A percentile compares a stretch with the other conserved stretches of the same genome.
phyloP scores from a whole-genome alignment of 2,888 invertebrate genomes.

The Allophyes oxyacanthae region DNA sequence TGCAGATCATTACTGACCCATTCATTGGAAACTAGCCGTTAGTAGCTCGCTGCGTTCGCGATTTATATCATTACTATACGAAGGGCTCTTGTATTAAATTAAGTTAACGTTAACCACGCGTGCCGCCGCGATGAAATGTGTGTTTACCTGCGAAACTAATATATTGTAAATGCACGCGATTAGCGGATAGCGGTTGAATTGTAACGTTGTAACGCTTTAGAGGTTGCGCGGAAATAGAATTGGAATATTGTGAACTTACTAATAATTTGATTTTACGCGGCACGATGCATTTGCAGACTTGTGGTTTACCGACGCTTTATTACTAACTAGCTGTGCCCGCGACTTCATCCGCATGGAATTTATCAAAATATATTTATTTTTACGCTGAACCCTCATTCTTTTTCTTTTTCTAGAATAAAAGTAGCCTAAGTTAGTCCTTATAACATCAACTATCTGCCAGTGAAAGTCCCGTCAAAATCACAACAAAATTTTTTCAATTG shows the following conservation, averaged over 20 bases:
- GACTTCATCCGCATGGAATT: too few species aligned
- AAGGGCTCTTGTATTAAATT: conserved; percentile 71
- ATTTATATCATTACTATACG: conserved; percentile 74
- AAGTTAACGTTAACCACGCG: conserved; percentile 75
- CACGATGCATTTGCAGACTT: conserved; percentile 61
- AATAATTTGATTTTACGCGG: conserved; percentile 62
- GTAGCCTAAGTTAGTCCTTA: too few species aligned
- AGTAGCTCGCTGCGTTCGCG: conserved; percentile 68
- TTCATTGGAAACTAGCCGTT: conserved; percentile 84
- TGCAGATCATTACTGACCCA: conserved; percentile 87
- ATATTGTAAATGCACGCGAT: conserved; percentile 58
- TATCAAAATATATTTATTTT: too few species aligned
- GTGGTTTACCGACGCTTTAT: conserved; percentile 63
- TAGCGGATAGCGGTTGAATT: conserved; percentile 54
- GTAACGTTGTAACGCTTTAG: conserved; percentile 53
- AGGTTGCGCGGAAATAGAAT: conserved; percentile 59
- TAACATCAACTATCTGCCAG: too few species aligned
- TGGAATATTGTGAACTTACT: conserved; percentile 64
- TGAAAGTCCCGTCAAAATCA: too few species aligned
- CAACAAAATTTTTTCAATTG: too few species aligned
- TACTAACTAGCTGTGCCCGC: conserved; percentile 61
- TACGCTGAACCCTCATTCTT: too few species aligned
- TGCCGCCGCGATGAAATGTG: conserved; percentile 59
- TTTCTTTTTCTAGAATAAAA: too few species aligned
- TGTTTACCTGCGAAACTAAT: conserved; percentile 64